phyloP scores from a whole-genome alignment of 2,888 invertebrate species.

The Adelognathus sp. region DNA sequence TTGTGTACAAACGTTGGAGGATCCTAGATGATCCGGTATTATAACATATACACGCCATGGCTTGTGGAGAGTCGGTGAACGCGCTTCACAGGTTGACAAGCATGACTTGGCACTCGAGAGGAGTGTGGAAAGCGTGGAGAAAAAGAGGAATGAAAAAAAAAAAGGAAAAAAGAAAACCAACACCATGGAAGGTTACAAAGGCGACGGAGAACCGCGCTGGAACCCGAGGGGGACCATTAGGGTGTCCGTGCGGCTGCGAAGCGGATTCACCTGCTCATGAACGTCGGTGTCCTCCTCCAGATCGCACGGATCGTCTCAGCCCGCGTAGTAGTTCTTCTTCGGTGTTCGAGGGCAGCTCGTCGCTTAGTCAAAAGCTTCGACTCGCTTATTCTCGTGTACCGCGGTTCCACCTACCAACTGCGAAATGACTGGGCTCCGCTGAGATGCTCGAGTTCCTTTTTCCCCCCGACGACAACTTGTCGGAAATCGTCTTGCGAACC shows the following conservation, averaged over 20 bases:
- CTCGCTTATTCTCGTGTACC: constrained; percentile 29
- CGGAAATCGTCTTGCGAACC: constrained; percentile 44
- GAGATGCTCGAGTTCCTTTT: constrained; percentile 31
- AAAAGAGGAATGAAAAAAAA: constrained; percentile 5
- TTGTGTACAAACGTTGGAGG: constrained; percentile 33
- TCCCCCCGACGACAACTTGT: background rate
- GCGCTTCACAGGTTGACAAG: constrained; percentile 51
- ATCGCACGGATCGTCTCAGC: constrained; percentile 14
- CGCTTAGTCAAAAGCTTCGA: constrained; percentile 46
- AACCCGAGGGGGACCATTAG: constrained; percentile 47
- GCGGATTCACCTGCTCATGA: constrained; percentile 56
- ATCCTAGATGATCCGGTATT: constrained; percentile 38
- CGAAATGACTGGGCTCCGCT: constrained; percentile 10
- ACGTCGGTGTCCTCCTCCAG: constrained; percentile 34
- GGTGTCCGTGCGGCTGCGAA: constrained; percentile 43
- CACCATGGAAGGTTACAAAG: constrained; percentile 30
- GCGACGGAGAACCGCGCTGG: constrained; percentile 35
- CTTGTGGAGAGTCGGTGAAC: constrained; percentile 40
- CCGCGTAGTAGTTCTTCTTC: constrained; percentile 23
- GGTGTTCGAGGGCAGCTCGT: constrained; percentile 16
- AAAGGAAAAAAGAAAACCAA: constrained; percentile 38
- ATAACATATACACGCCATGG: background rate
- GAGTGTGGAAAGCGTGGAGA: constrained; percentile 49
- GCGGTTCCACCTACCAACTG: constrained; percentile 34
- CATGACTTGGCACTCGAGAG: constrained; percentile 54